phyloP scores from a whole-genome alignment of 2,797 vertebrate genomes.

The Oreochromis grahami region DNA sequence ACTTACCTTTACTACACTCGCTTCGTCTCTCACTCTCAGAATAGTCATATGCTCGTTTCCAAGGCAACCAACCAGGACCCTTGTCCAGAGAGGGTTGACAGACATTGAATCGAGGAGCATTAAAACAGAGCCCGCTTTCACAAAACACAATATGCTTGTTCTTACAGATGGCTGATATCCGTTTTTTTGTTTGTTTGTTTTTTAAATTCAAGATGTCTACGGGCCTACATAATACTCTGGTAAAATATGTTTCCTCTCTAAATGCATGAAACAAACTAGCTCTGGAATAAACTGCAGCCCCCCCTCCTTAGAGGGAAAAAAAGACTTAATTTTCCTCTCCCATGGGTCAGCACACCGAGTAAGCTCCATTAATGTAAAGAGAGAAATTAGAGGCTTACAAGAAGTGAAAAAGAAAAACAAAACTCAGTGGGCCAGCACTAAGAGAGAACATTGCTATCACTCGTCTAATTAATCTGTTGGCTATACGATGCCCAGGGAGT shows the following conservation, averaged over 20 bases:
- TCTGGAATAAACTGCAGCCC: conserved; percentile 3
- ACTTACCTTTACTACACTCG: conserved; percentile 63
- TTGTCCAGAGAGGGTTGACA: conserved; percentile 62
- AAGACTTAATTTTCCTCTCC: conserved; percentile 53
- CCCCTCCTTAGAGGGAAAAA: conserved; percentile 13
- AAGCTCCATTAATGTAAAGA: conserved; percentile 64
- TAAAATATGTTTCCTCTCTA: conserved; percentile 20
- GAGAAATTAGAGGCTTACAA: conserved; percentile 57
- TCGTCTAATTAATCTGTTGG: conserved; percentile 69
- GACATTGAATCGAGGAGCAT: conserved; percentile 47
- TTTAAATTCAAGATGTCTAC: background rate
- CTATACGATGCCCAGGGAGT: conserved; percentile 44
- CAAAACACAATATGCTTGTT: conserved; percentile 26
- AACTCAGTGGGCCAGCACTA: conserved; percentile 65
- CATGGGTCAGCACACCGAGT: conserved; percentile 55
- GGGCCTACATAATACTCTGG: background rate
- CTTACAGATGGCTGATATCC: conserved; percentile 1
- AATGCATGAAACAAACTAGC: conserved; percentile 11
- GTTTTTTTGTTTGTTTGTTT: background rate
- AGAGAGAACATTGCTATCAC: conserved; percentile 54
- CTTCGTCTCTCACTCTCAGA: conserved; percentile 57
- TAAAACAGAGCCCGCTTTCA: conserved; percentile 37
- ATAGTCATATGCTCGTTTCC: conserved; percentile 78
- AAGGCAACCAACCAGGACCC: conserved; percentile 74
- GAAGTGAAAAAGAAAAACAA: conserved; percentile 58